Conservation (phyloP, 2,797 vertebrate species). For the Cebuella pygmaea region DNA sequence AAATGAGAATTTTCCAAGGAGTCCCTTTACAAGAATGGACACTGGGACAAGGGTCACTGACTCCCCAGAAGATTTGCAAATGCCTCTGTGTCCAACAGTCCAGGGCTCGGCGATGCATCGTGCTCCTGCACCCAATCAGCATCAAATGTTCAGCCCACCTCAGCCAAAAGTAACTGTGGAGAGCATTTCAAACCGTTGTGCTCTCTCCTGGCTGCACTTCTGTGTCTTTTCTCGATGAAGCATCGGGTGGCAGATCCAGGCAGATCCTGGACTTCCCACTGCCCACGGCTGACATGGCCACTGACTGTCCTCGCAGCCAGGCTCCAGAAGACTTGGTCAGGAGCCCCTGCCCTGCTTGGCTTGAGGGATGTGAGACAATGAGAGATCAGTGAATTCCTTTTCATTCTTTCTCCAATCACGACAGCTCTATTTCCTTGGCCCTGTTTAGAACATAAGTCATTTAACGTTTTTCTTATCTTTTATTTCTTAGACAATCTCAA, state of each 20-base stretch:
- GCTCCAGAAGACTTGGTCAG: accelerated
- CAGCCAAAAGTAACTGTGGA: accelerated
- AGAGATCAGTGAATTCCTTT: background rate
- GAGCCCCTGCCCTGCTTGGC: accelerated
- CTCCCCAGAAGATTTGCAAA: background rate
- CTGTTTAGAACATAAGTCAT: background rate
- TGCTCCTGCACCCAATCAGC: background rate
- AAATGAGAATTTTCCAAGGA: background rate
- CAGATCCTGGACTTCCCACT: background rate
- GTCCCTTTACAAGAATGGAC: no score
- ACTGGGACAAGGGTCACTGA: accelerated
- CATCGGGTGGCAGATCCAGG: accelerated
- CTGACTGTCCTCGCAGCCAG: accelerated
- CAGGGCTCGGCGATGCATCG: accelerated
- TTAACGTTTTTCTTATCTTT: background rate
- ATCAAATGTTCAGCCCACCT: background rate
- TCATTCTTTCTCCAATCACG: background rate
- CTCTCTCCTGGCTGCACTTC: background rate
- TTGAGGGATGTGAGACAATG: accelerated
- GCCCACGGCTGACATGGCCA: accelerated
- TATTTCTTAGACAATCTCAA: background rate
- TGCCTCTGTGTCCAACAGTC: no score
- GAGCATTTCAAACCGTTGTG: background rate
- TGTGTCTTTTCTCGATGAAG: background rate
- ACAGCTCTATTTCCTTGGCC: background rate